A percentile compares a stretch with the other conserved stretches of the same genome.
Conservation (phyloP, 1,140 invertebrate genomes). For the Lordiphosa stackelbergi region DNA sequence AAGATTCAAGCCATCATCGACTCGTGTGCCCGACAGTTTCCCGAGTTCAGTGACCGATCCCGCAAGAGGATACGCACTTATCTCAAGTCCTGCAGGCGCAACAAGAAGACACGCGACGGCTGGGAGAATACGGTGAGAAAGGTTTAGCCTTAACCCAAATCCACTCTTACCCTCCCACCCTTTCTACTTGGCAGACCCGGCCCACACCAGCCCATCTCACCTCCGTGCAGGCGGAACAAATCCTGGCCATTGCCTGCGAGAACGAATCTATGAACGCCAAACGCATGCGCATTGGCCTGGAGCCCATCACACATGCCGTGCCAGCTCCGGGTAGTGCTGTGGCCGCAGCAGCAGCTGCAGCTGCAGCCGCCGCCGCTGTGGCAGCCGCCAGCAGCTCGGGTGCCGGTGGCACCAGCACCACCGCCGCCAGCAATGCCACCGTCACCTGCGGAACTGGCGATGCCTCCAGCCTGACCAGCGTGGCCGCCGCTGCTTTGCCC, state of each 20-base stretch:
- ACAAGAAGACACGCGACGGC: slow-evolving; percentile 92
- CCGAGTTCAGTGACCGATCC: slow-evolving; percentile 95
- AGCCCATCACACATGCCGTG: slow-evolving; percentile 93
- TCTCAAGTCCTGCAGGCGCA: slow-evolving; percentile 95
- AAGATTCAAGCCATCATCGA: slow-evolving; percentile 99
- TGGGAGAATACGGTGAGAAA: slow-evolving; percentile 75
- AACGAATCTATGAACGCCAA: slow-evolving; percentile 98
- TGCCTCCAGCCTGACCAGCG: slow-evolving; percentile 58
- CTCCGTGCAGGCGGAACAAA: slow-evolving; percentile 96
- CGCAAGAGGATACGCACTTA: slow-evolving; percentile 96
- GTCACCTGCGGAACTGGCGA: slow-evolving; percentile 60
- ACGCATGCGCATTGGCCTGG: slow-evolving; percentile 95
- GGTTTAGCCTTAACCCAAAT: too few relatives aligned
- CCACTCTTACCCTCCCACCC: neutral
- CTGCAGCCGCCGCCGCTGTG: slow-evolving; percentile 59
- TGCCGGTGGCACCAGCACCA: slow-evolving; percentile 40
- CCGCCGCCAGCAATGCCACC: slow-evolving; percentile 49
- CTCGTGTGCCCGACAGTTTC: slow-evolving; percentile 96
- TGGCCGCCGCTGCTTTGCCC: slow-evolving; percentile 61
- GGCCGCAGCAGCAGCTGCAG: slow-evolving; percentile 77
- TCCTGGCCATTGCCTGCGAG: slow-evolving; percentile 95
- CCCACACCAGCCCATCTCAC: slow-evolving; percentile 97
- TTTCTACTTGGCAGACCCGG: slow-evolving; percentile 77
- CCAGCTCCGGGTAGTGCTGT: slow-evolving; percentile 82
- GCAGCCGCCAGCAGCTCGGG: slow-evolving; percentile 44